Percentiles rank a stretch among this genome's conserved stretches.
Evolutionary conservation across 2,113 vertebrate genomes (phyloP).

Genomic region (Sporophila hypoxantha): DNA sequence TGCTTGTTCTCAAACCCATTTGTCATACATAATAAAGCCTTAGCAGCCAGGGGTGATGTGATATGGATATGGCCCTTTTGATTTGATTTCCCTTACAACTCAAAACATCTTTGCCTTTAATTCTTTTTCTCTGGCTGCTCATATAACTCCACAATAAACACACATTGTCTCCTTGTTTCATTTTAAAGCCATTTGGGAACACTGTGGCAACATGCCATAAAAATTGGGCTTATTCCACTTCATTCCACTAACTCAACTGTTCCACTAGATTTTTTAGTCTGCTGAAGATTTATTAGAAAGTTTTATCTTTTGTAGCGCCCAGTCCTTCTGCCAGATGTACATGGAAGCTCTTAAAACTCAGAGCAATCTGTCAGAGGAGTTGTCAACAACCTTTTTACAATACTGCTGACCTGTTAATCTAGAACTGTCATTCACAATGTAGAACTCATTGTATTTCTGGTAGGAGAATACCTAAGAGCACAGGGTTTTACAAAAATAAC

Average conservation of each 20-base stretch:
- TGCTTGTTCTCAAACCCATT: not conserved
- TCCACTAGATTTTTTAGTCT: slow-evolving; percentile 7
- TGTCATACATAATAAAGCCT: not conserved
- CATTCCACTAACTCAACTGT: not conserved
- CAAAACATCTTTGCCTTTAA: not conserved
- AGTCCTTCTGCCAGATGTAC: not conserved
- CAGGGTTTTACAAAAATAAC: not conserved
- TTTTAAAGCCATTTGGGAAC: not conserved
- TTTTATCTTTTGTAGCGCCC: not conserved
- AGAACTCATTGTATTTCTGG: not conserved
- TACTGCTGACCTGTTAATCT: slow-evolving; percentile 4
- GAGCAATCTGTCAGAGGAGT: not conserved
- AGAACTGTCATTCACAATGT: not conserved
- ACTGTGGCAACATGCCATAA: not conserved
- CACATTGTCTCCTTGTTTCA: not conserved
- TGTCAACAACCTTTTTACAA: not conserved
- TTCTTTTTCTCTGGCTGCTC: not conserved
- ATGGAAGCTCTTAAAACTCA: not conserved
- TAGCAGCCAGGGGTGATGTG: not conserved
- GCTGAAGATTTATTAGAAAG: slow-evolving; percentile 18
- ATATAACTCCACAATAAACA: not conserved
- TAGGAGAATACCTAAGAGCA: not conserved
- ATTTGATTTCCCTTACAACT: slow-evolving; percentile 7
- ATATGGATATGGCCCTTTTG: not conserved
- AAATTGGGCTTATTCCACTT: not conserved